phyloP scores from a whole-genome alignment of 2,888 invertebrate species.

The Shargacucullia verbasci region DNA sequence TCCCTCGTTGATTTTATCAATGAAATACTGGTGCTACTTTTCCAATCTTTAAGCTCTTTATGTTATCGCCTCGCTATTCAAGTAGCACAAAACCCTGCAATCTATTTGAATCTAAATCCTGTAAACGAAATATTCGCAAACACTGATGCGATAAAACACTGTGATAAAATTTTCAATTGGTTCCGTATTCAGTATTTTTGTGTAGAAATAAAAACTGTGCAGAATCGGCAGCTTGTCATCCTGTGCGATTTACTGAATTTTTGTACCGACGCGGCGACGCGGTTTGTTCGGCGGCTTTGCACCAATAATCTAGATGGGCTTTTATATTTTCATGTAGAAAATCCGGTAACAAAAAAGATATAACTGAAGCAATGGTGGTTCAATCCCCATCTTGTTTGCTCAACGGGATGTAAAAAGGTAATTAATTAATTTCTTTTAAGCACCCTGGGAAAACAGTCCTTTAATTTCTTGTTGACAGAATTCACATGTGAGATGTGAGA shows the following conservation, averaged over 20 bases:
- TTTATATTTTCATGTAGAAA: too few relatives aligned
- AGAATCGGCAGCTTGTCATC: slow-evolving; percentile 3
- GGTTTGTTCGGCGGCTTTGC: too few relatives aligned
- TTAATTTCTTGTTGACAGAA: too few relatives aligned
- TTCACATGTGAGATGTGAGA: too few relatives aligned
- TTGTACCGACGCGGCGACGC: too few relatives aligned
- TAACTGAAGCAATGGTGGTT: too few relatives aligned
- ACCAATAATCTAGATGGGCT: too few relatives aligned
- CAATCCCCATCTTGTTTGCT: too few relatives aligned
- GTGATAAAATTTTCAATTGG: slow-evolving; percentile 24
- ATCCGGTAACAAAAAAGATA: too few relatives aligned
- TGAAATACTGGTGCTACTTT: slow-evolving; percentile 6
- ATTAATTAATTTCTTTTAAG: too few relatives aligned
- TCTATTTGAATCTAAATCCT: slow-evolving; percentile 23
- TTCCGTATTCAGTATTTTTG: slow-evolving; percentile 3
- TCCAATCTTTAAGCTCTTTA: slow-evolving; percentile 12
- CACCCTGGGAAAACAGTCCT: too few relatives aligned
- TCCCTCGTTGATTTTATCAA: slow-evolving; percentile 14
- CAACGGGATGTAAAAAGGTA: too few relatives aligned
- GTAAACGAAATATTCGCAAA: slow-evolving; percentile 27
- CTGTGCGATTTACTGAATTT: slow-evolving; percentile 5
- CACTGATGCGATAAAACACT: slow-evolving; percentile 22
- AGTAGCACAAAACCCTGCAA: slow-evolving; percentile 15
- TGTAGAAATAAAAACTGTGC: slow-evolving; percentile 5
- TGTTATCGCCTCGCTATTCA: slow-evolving; percentile 16